These are phyloP conservation scores for Sitta europaea DNA, from an alignment of 2,113 vertebrate species.

Conservation along the genomic window DNA sequence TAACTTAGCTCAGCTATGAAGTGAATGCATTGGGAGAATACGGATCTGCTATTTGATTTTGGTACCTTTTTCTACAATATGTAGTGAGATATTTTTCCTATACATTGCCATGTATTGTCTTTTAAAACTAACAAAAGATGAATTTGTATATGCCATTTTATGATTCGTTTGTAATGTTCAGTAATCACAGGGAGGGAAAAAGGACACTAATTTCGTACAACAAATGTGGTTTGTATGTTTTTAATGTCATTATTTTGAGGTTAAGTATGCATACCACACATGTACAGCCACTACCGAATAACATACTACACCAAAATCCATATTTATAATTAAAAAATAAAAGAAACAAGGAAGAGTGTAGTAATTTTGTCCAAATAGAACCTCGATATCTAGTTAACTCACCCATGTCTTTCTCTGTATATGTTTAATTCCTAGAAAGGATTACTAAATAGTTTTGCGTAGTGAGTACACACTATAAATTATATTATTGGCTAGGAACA, in stretches of 20 bases:
- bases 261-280: background rate
- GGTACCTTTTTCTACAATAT: background rate
- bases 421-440: background rate
- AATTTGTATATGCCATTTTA: background rate
- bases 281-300: background rate
- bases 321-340: background rate
- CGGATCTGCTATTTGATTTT: background rate
- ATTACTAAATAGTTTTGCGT: background rate
- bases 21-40: background rate
- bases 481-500: background rate
- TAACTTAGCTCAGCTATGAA: background rate
- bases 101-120: background rate
- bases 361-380: background rate
- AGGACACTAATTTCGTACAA: background rate
- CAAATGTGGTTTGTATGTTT: background rate
- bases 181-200: background rate
- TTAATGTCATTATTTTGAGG: background rate
- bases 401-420: rapidly evolving
- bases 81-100: background rate
- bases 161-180: background rate
- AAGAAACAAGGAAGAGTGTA: rapidly evolving
- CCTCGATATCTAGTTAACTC: background rate
- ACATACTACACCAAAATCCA: background rate
- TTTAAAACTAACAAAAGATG: background rate
- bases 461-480: background rate